These are phyloP conservation scores for Apocheima hispidaria DNA, from an alignment of 2,888 invertebrate species.

Conservation along the genomic window DNA sequence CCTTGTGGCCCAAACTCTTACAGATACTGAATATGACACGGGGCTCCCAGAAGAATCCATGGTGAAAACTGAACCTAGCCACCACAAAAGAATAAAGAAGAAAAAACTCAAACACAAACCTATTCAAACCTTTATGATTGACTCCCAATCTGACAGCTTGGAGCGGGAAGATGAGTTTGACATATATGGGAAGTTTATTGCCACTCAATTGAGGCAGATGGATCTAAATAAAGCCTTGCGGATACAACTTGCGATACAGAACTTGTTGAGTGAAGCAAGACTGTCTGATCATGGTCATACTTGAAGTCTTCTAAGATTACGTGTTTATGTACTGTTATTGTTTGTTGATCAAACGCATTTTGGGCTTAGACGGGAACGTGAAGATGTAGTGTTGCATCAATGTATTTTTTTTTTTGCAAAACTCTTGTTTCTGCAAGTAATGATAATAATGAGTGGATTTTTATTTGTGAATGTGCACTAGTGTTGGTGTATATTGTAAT, in stretches of 20 bases:
- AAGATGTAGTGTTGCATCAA: too few species aligned
- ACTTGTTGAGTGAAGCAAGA: constrained; percentile 67
- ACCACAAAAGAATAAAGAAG: constrained; percentile 61
- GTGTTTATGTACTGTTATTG: too few species aligned
- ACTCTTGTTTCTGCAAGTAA: too few species aligned
- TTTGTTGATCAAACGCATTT: too few species aligned
- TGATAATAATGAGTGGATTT: too few species aligned
- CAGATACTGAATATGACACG: constrained; percentile 64
- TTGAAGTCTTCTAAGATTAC: background rate
- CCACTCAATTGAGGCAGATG: constrained; percentile 67
- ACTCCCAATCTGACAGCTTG: constrained; percentile 44
- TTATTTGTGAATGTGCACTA: too few species aligned
- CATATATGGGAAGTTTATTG: constrained; percentile 72
- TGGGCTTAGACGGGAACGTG: too few species aligned
- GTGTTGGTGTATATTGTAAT: too few species aligned
- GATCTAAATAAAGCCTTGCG: constrained; percentile 63
- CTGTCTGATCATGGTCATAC: constrained; percentile 51
- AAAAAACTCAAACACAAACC: constrained; percentile 61
- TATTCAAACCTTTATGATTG: constrained; percentile 49
- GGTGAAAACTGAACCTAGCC: constrained; percentile 47
- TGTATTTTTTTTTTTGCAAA: too few species aligned
- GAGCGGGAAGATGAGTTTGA: constrained; percentile 71
- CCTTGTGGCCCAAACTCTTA: constrained; percentile 60
- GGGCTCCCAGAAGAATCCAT: constrained; percentile 47
- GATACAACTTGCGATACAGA: constrained; percentile 68